Evolutionary conservation across 2,113 vertebrate species (phyloP).

Genomic region (Macrotus californicus): DNA sequence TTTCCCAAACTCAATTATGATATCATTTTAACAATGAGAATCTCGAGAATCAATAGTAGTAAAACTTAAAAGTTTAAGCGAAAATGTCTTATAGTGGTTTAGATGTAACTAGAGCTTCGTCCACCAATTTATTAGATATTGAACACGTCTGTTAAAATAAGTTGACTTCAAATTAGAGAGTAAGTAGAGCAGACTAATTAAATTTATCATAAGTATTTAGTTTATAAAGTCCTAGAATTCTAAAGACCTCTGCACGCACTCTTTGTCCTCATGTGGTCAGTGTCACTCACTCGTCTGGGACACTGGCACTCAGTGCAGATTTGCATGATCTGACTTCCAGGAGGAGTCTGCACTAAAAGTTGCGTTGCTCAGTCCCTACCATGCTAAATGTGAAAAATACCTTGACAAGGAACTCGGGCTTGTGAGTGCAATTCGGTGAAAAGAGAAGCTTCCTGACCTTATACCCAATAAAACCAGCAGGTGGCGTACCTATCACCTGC

Average conservation of each 20-base stretch:
- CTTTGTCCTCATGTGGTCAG: background rate
- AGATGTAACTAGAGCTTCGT: background rate
- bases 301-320: background rate
- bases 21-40: slow-evolving; percentile 27
- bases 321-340: background rate
- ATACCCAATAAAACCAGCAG: background rate
- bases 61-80: background rate
- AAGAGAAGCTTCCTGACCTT: background rate
- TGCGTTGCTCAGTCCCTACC: background rate
- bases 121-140: background rate
- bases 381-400: background rate
- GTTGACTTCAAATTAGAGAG: background rate
- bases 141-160: background rate
- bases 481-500: background rate
- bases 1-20: background rate
- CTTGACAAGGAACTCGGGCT: background rate
- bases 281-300: background rate
- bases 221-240: background rate
- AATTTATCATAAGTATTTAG: background rate
- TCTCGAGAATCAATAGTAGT: background rate
- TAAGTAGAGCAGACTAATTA: background rate
- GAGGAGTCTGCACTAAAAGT: background rate
- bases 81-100: background rate
- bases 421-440: background rate
- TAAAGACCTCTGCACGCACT: background rate